phyloP scores from a whole-genome alignment of 2,113 vertebrate species.

The Bungarus multicinctus region DNA sequence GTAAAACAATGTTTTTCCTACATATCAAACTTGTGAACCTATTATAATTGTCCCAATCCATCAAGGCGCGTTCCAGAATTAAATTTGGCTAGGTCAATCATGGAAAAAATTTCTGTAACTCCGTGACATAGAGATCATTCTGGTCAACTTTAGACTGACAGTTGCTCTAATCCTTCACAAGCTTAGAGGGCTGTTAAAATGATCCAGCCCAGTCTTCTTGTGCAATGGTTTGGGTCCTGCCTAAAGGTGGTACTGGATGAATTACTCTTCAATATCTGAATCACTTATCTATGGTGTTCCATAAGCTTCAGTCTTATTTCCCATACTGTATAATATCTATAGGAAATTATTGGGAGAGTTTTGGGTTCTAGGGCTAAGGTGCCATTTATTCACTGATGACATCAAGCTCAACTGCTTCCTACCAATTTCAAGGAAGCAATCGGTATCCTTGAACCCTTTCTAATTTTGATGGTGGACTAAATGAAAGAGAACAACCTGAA shows the following conservation, averaged over 20 bases:
- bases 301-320: neutral
- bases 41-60: too few relatives aligned
- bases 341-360: neutral
- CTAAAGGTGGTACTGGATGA: neutral
- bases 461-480: neutral
- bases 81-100: too few relatives aligned
- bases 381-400: neutral
- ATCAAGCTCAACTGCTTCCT: neutral
- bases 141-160: too few relatives aligned
- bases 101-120: too few relatives aligned
- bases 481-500: neutral
- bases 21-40: too few relatives aligned
- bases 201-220: neutral
- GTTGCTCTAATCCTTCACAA: neutral
- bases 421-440: neutral
- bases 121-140: too few relatives aligned
- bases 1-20: too few relatives aligned
- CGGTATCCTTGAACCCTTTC: neutral
- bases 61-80: too few relatives aligned
- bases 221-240: neutral
- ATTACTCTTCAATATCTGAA: neutral
- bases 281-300: neutral
- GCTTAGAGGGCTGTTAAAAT: neutral
- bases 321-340: neutral
- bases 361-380: neutral